These are phyloP conservation scores for Cygnus olor DNA, from an alignment of 2,797 vertebrate genomes.

Conservation along the genomic window DNA sequence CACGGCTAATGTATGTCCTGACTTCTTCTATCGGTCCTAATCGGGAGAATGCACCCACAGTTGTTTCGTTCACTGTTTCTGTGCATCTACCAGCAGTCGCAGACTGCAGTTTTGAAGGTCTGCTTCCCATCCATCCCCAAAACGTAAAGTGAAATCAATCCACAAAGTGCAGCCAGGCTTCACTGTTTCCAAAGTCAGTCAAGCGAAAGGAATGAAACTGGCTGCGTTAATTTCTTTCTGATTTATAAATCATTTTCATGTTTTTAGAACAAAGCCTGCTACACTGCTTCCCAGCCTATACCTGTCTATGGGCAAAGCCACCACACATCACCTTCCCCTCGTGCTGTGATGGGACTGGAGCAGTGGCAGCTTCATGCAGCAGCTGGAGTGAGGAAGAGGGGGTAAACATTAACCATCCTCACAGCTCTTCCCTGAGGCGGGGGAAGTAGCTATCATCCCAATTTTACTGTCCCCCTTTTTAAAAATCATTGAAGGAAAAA, in stretches of 20 bases:
- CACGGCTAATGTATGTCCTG: not conserved
- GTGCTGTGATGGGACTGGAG: not conserved
- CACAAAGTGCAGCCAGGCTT: not conserved
- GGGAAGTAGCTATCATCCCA: slow-evolving; percentile 30
- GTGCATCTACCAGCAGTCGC: not conserved
- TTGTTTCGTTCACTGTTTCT: not conserved
- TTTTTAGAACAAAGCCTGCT: not conserved
- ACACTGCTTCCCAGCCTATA: not conserved
- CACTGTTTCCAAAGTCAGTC: not conserved
- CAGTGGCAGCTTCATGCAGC: rapidly evolving
- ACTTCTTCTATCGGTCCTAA: not conserved
- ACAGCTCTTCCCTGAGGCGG: not conserved
- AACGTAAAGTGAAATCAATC: not conserved
- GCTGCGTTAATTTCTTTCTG: not conserved
- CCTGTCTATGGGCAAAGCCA: not conserved
- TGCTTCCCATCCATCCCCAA: not conserved
- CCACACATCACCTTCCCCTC: not conserved
- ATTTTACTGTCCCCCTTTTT: slow-evolving; percentile 27
- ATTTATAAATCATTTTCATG: not conserved
- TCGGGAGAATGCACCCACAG: not conserved
- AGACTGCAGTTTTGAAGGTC: not conserved
- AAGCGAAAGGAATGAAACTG: not conserved
- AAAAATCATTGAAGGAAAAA: slow-evolving; percentile 47
- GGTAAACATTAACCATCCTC: slow-evolving; percentile 41
- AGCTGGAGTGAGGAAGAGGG: not conserved